These are phyloP conservation scores for Pluvianellus socialis DNA, from an alignment of 2,113 vertebrate genomes.

Conservation along the genomic window DNA sequence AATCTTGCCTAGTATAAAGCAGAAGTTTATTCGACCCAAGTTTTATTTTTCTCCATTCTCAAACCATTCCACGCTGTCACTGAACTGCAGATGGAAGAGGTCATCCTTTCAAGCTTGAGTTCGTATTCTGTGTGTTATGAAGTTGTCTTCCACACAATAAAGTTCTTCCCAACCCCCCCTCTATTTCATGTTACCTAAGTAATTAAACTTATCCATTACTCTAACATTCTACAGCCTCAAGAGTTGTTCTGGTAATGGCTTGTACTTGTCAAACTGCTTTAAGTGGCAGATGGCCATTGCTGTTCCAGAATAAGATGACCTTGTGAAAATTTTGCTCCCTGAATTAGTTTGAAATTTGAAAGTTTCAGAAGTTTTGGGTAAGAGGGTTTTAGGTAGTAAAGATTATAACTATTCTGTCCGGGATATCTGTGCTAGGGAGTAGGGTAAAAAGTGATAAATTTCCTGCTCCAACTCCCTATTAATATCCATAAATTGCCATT, in stretches of 20 bases:
- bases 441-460: not conserved
- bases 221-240: not conserved
- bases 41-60: constrained; percentile 1
- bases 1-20: not conserved
- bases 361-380: not conserved
- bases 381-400: not conserved
- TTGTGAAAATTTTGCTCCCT: not conserved
- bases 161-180: not conserved
- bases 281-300: not conserved
- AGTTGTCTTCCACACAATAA: constrained; percentile 8
- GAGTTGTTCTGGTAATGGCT: constrained; percentile 1
- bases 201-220: constrained; percentile 35
- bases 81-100: not conserved
- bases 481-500: not conserved
- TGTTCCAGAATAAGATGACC: not conserved
- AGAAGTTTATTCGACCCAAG: not conserved
- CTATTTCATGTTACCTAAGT: not conserved
- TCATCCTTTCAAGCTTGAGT: constrained; percentile 7
- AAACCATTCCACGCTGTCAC: not conserved
- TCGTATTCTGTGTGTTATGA: constrained; percentile 14
- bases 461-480: not conserved
- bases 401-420: not conserved
- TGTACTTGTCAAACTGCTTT: not conserved
- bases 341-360: not conserved
- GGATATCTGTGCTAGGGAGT: not conserved